Base-by-base conservation (phyloP, 1,140 invertebrate genomes). In the Galleria mellonella region DNA sequence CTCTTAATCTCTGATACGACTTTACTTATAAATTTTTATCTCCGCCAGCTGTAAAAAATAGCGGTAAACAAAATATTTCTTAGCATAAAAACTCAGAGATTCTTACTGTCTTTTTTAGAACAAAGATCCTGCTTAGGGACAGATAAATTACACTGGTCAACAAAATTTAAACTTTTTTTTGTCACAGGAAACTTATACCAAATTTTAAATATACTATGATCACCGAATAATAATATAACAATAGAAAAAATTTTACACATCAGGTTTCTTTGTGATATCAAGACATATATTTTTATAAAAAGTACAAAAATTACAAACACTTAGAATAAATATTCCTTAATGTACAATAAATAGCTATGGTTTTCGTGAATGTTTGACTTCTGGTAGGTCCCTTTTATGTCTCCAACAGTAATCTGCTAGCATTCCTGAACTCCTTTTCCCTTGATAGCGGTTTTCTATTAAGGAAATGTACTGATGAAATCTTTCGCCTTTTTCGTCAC, bases 401-500 rank as follows among this genome's bases (percentile, higher is more conserved):
- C 36, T 48, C 70, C 66, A 76, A 47, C 62, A 70, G 54, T 69
- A 76, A 32, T 75, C 62, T 39, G 51, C 65, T 46, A 76, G 47
- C 66, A 79, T 76, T 47, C 52, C 60, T 37, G 35, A 17, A 42
- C 66, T 62, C 62, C 61, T 74, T 47, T 57, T 46, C 33, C 60
- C 70, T 55, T 71, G 51, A 43, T 71, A 83, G 39, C 67, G 37
- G 50, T 47, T 60, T 51, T 78, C 62, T 49, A 68, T 74, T 35
- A 9, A 29, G 10, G 31, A 43, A 30, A 77, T 69, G 14, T 77
- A 68, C 54, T 85, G 65, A 43, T 86, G 71, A 35, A 85, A 83
- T n/a, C 63, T 46, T 44, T 86, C 62, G 3, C 79, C 68, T 13
- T 81, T 68, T 50, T 86, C 71, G 29, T 47, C 37, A 71, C 71